Conservation (phyloP, 2,888 invertebrate genomes). For the Prosopocoilus inquinatus region DNA sequence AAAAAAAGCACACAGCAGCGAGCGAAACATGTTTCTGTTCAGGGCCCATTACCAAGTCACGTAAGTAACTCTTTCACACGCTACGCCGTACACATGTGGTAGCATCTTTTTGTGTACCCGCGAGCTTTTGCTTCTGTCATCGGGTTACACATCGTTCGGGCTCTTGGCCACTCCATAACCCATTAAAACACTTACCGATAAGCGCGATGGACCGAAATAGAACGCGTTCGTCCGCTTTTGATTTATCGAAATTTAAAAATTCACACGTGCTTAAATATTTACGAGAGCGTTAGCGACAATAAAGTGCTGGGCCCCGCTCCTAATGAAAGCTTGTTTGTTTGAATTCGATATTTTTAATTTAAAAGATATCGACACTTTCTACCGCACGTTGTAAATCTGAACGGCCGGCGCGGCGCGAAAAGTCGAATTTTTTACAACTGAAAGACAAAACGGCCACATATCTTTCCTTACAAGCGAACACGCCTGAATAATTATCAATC, state of each 20-base stretch:
- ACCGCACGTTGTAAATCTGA: not conserved
- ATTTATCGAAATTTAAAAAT: constrained; percentile 17
- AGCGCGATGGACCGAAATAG: constrained; percentile 18
- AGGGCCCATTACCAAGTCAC: constrained; percentile 31
- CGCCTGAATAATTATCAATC: too few species aligned
- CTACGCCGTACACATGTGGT: constrained; percentile 32
- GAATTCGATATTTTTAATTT: not conserved
- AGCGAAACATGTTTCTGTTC: constrained; percentile 23
- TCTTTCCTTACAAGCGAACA: too few species aligned
- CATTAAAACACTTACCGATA: constrained; percentile 20
- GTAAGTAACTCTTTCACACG: constrained; percentile 35
- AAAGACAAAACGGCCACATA: not conserved
- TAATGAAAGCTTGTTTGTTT: constrained; percentile 4
- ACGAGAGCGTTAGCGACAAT: constrained; percentile 4
- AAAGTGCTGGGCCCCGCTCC: not conserved
- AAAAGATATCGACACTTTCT: constrained; percentile 1
- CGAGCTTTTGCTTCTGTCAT: constrained; percentile 23
- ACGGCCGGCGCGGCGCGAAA: not conserved
- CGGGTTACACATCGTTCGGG: constrained; percentile 28
- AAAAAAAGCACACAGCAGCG: not conserved
- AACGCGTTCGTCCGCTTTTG: constrained; percentile 12
- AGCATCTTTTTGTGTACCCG: constrained; percentile 26
- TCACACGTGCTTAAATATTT: constrained; percentile 20
- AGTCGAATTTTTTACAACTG: not conserved
- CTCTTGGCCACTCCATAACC: constrained; percentile 14